phyloP scores from a whole-genome alignment of 2,113 vertebrate species.

The Formicarius rufipectus region DNA sequence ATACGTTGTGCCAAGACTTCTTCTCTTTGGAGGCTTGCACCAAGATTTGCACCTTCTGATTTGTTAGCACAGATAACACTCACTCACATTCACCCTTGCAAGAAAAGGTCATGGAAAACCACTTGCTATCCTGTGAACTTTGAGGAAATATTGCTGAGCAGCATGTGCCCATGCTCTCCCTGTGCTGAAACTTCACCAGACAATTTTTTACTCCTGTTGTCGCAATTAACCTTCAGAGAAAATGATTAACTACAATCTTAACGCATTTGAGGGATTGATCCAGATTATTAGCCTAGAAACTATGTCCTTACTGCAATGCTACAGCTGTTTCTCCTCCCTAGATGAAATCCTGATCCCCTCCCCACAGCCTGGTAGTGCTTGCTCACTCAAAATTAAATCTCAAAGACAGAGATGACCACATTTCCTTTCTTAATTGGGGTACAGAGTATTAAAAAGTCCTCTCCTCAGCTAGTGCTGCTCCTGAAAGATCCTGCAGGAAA shows the following conservation, averaged over 20 bases:
- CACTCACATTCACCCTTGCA: not conserved
- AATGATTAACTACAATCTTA: not conserved
- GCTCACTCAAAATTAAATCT: conserved; percentile 20
- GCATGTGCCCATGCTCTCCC: not conserved
- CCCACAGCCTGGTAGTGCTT: not conserved
- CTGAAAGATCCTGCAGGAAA: not conserved
- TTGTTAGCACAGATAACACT: not conserved
- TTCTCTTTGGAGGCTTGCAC: not conserved
- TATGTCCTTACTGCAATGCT: not conserved
- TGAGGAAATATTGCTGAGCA: not conserved
- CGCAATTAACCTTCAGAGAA: not conserved
- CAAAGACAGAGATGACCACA: not conserved
- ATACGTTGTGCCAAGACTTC: not conserved
- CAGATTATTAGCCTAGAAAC: conserved; percentile 19
- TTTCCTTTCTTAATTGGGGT: not conserved
- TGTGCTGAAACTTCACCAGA: not conserved
- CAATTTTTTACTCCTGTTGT: not conserved
- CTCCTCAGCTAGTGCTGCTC: not conserved
- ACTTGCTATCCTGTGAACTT: not conserved
- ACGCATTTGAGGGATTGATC: not conserved
- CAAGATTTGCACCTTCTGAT: not conserved
- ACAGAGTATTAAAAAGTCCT: not conserved
- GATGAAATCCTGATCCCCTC: not conserved
- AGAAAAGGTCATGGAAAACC: not conserved
- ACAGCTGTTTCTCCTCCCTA: not conserved